These are phyloP conservation scores for Danio albolineatus DNA, from an alignment of 2,797 vertebrate species.

Conservation along the genomic window DNA sequence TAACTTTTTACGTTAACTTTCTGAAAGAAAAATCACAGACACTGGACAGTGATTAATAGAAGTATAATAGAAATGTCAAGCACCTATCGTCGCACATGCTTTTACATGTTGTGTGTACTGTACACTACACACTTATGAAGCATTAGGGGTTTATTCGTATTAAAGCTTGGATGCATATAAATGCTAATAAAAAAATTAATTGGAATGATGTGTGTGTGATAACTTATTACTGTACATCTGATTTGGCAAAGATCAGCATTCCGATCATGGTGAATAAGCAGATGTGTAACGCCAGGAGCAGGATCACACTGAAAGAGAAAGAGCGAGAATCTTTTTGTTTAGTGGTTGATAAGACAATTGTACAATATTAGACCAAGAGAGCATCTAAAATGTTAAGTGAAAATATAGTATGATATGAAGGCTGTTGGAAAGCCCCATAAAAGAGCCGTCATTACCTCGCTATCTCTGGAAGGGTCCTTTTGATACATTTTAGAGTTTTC, in stretches of 20 bases:
- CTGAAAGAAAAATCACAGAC: too few relatives aligned
- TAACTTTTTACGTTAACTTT: too few relatives aligned
- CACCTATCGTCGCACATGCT: too few relatives aligned
- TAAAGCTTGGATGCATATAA: not conserved
- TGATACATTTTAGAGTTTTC: slow-evolving; percentile 94
- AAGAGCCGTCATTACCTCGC: slow-evolving; percentile 80
- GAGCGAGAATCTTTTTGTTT: not conserved
- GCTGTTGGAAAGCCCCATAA: not conserved
- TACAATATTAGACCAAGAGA: not conserved
- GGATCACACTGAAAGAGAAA: slow-evolving; percentile 80
- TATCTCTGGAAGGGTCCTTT: slow-evolving; percentile 92
- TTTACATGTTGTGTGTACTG: too few relatives aligned
- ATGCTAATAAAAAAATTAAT: not conserved
- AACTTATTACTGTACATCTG: slow-evolving; percentile 81
- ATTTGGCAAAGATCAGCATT: slow-evolving; percentile 90
- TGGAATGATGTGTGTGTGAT: not conserved
- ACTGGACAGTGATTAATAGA: too few relatives aligned
- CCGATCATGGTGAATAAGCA: slow-evolving; percentile 93
- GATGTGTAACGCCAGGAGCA: slow-evolving; percentile 89
- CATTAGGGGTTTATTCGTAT: not conserved
- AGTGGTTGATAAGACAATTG: not conserved
- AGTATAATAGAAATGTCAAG: too few relatives aligned
- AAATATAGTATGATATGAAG: not conserved
- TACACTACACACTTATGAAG: too few relatives aligned
- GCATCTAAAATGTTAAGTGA: not conserved